Base-by-base conservation (phyloP, 2,888 invertebrate species). In the Thera britannica region DNA sequence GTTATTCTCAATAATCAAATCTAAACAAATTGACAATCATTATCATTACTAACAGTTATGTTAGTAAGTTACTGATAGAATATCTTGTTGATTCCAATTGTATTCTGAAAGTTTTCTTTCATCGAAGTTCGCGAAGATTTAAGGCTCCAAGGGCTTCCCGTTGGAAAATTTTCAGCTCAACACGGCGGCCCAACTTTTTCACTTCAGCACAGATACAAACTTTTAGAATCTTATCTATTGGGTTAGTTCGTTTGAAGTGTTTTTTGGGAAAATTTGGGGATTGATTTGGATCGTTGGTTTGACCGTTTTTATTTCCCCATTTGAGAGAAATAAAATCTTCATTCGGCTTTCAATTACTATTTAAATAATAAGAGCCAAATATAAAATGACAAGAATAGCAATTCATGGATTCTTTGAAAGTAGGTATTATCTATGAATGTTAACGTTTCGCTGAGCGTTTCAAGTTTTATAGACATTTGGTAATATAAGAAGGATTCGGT, bases 191-290 rank as follows among this genome's bases (percentile, higher is more conserved):
- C 51, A 68, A 68, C 63, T 68, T 72, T 68, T 68, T 70, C 72
- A 72, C 72, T 68, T 63, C 65, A 56, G 56, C 60, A 57, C 59
- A 57, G 69, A 69, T 69, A 69, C 62, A 62, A 69, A 69, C 59
- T 69, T 69, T 52, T 12, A 48, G 57, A 69, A 66, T 69, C 65
- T 65, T 69, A 69, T 65, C 69, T 65, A 59, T 65, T 51, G 58
- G 62, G 62, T 65, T 68, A 68, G 54, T 68, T 64, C 54, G 57
- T 58, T 51, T 68, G 41, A 58, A 65, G 62, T 62, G 62, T 65
- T 68, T 65, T 68, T 68, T 68, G 58, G 58, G 64, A 41, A 58
- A 65, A 55, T 58, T 65, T 3, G n/a, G 46, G 41, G 41, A 58
- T 67, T 41, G 58, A 58, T 67, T 62, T 58, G 49, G 49, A 6